Base-by-base conservation (phyloP, 2,113 vertebrate genomes). In the Tragelaphus buxtoni region DNA sequence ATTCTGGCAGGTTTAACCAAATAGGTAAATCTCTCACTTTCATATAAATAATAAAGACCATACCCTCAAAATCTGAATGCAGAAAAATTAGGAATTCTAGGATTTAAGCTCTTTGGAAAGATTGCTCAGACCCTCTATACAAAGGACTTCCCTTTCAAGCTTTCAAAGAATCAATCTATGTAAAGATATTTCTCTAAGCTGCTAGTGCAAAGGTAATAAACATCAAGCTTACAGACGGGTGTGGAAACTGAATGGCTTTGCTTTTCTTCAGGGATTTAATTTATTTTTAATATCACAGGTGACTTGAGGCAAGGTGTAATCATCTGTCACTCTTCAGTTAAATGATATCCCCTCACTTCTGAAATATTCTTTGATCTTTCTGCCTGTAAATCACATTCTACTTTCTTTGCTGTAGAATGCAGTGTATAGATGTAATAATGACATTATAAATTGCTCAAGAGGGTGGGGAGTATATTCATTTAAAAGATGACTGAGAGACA, bases 201-300 rank as follows among this genome's bases (percentile, higher is more conserved):
- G 32, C 83, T 97, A 96, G 94, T 88, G 79, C 72, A 88, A 97
- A 97, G 92, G 96, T 97, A 96, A 97, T 97, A 97, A 97, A 94
- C 90, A 92, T 97, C 82, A 91, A 90, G 85, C 84, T 95, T 91
- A 88, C 1, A 8, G 88, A 91, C 0, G 32, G 89, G 28, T 90
- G 76, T 90, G 88, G 92, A 94, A 96, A 83, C 91, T 85, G 96
- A 97, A 94, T 97, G 91, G 56, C 13, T 98, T 97, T 90, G 82
- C 96, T 98, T 98, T 97, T 96, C 94, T 97, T 98, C 86, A 94
- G 69, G 88, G 81, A 97, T 98, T 97, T 98, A 97, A 98, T 98
- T 98, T 98, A 98, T 98, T 98, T 98, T 98, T 98, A 98, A 98
- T 98, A 98, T 97, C 94, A 98, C 88, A 96, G 88, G 96, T 97